Conservation (phyloP, 2,888 invertebrate genomes). For the Cephus sareptanus region DNA sequence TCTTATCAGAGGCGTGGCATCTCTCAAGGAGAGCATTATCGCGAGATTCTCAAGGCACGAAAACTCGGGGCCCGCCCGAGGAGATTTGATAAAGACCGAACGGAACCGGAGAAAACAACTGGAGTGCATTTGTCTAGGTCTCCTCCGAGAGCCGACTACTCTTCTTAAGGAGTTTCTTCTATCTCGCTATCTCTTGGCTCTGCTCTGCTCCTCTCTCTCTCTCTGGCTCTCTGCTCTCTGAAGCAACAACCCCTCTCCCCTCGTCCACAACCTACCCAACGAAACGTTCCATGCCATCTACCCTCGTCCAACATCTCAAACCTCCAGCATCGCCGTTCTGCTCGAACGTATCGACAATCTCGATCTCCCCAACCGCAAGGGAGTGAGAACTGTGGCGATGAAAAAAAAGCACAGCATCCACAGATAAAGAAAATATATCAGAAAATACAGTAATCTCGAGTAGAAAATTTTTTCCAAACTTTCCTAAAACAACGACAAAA, state of each 20-base stretch:
- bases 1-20: slow-evolving; percentile 26
- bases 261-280: too few relatives aligned
- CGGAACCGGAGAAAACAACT: slow-evolving; percentile 55
- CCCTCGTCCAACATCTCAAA: slow-evolving; percentile 3
- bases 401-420: background rate
- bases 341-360: slow-evolving; percentile 23
- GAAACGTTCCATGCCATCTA: slow-evolving; percentile 4
- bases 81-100: slow-evolving; percentile 57
- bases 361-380: slow-evolving; percentile 18
- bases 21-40: slow-evolving; percentile 39
- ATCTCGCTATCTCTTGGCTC: slow-evolving; percentile 51
- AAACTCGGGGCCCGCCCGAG: slow-evolving; percentile 38
- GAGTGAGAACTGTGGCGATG: background rate
- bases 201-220: slow-evolving; percentile 7
- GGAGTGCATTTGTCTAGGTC: slow-evolving; percentile 62
- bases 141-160: slow-evolving; percentile 57
- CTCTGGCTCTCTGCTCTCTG: background rate
- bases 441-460: background rate
- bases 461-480: background rate
- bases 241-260: background rate
- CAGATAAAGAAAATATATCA: background rate
- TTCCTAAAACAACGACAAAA: background rate
- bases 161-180: slow-evolving; percentile 56
- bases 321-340: background rate
- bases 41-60: slow-evolving; percentile 41